Evolutionary conservation across 2,797 vertebrate species (phyloP), one percentile per base, ranked within the genome.

Genomic region (Darevskia nairensis): DNA sequence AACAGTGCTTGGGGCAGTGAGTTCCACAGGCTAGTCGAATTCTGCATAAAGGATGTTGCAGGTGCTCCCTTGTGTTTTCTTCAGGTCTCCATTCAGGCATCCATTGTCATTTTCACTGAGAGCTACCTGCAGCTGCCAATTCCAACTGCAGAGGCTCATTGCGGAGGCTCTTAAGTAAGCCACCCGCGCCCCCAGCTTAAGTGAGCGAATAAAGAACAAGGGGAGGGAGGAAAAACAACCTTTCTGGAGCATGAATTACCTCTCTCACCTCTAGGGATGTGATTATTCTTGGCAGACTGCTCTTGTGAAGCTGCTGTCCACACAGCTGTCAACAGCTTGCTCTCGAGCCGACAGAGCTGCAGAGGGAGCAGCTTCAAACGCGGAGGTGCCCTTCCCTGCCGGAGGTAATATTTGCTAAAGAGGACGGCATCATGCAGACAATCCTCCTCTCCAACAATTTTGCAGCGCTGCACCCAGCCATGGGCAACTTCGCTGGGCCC

Each of bases 231-330:
- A 15, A 68, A 35, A 74, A 29, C 15, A 74, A 35, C 76, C 76
- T 85, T 89, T 39, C 55, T 83, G 8, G 25, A 84, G 80, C 81
- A 74, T 74, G 76, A 89, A 84, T 84, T 88, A 64, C 82, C 82
- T 85, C 76, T 84, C 68, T 84, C 76, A 84, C 76, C 82, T 88
- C 82, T 64, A 61, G 87, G 76, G 87, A 85, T 80, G 76, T 88
- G 87, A 88, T 88, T 88, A 88, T 88, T 80, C 82, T 84, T 88
- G 76, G 82, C 82, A 88, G 87, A 79, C 84, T 88, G 87, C 82
- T 84, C 82, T 85, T 72, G 64, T 74, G 39, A 84, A 88, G 82
- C 23, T 71, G 50, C 66, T 84, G 29, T 8, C 76, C 82, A 61
- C 76, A 72, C 68, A 79, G 66, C 87, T 88, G 76, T 84, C 82